Evolutionary conservation across 2,797 vertebrate genomes (phyloP).

Genomic region (Neosalanx taihuensis): DNA sequence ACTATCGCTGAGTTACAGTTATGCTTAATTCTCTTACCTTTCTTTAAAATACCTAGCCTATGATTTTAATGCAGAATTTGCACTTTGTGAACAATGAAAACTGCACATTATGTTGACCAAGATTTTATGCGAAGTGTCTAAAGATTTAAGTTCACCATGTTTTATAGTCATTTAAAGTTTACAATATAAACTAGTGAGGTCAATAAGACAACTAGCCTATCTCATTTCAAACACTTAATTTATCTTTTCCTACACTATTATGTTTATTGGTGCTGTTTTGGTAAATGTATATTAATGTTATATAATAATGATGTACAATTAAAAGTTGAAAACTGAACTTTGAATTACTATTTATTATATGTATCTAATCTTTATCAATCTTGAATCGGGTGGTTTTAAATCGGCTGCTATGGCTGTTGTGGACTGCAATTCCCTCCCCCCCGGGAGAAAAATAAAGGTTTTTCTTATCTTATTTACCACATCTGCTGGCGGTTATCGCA

Average conservation of each 20-base stretch:
- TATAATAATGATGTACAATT: not conserved
- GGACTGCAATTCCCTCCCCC: too few species aligned
- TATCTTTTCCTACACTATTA: not conserved
- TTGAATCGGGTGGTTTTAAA: too few species aligned
- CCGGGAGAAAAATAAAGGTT: too few species aligned
- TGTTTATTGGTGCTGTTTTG: not conserved
- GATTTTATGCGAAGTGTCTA: conserved; percentile 39
- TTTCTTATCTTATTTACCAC: not conserved
- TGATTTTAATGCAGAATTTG: conserved; percentile 47
- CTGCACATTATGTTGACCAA: conserved; percentile 52
- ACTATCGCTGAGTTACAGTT: not conserved
- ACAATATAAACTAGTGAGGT: conserved; percentile 20
- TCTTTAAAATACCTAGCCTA: not conserved
- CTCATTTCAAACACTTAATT: not conserved
- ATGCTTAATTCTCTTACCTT: not conserved
- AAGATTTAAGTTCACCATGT: conserved; percentile 40
- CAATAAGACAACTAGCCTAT: not conserved
- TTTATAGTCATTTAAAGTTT: conserved; percentile 50
- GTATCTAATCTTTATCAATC: too few species aligned
- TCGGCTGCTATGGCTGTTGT: too few species aligned
- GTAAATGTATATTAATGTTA: not conserved
- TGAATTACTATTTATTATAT: too few species aligned
- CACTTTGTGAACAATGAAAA: conserved; percentile 48
- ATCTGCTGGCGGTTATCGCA: conserved; percentile 1
- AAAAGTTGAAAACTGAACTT: not conserved